Evolutionary conservation across 2,797 vertebrate species (phyloP), one percentile per base, ranked within the genome.

Genomic region (Buceros bicornis): DNA sequence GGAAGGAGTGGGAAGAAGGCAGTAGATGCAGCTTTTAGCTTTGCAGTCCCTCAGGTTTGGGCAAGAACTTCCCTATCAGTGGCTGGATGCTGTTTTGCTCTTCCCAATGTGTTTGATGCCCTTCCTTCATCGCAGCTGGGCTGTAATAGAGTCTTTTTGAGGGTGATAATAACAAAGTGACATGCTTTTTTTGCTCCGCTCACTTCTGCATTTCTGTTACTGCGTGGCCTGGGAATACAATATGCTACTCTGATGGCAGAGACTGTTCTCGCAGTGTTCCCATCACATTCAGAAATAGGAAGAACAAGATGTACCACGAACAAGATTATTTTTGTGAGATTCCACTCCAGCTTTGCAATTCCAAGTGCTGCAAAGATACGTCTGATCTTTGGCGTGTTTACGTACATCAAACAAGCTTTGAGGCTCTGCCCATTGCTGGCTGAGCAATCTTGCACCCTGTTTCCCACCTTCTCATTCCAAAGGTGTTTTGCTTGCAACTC

Each of bases 231-330:
- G 74, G 71, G 78, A 95, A 89, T 95, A 94, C 90, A 94, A 87
- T 89, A 92, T 96, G 94, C 83, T 91, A 31, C 88, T 89, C 53
- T 51, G 43, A 28, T 94, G 93, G 87, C 90, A 97, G 88, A 89
- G 88, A 74, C 94, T 95, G 96, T 94, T 96, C 91, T 82, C 14
- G 0, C 91, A 77, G 60, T 57, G 69, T 93, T 94, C 90, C 74
- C 94, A 72, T 97, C 94, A 78, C 88, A 66, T 71, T 95, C 89
- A 87, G 94, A 94, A 97, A 91, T 87, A 96, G 90, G 97, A 95
- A 56, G 95, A 95, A 95, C 93, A 94, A 80, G 78, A 87, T 92
- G 94, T 96, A 33, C 95, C 67, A 65, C 0, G 67, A 86, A 40
- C n/a, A 50, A 73, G 83, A 92, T 94, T 97, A 95, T 94, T 96